Conservation (phyloP, 2,113 vertebrate genomes). For the Leiothrix lutea region DNA sequence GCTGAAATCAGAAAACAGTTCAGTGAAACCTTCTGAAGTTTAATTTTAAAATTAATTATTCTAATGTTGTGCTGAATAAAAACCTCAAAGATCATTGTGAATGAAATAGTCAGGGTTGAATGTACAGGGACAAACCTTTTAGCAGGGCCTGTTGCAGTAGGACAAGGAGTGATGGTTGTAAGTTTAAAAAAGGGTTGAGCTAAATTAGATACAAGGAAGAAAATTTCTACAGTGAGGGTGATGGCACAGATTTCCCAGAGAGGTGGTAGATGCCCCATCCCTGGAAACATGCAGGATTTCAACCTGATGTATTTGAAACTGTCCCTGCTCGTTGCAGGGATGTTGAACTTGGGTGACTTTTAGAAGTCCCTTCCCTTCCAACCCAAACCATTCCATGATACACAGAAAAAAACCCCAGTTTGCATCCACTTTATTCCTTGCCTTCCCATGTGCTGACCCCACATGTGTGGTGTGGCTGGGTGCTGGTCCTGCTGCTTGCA, state of each 20-base stretch:
- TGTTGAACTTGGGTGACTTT: not conserved
- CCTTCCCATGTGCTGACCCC: fast-evolving
- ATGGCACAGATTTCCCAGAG: not conserved
- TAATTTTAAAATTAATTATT: not conserved
- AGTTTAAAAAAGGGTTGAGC: not conserved
- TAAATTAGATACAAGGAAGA: not conserved
- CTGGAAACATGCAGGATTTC: not conserved
- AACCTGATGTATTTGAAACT: not conserved
- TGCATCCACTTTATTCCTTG: not conserved
- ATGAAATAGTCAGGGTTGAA: not conserved
- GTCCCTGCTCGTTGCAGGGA: not conserved
- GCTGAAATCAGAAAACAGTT: not conserved
- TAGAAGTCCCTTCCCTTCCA: not conserved
- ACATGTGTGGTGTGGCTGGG: fast-evolving
- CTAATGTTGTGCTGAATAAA: not conserved
- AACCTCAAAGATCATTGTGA: not conserved
- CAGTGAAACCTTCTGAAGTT: not conserved
- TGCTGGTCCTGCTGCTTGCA: not conserved
- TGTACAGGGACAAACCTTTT: not conserved
- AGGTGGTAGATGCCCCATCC: not conserved
- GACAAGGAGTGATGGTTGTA: not conserved
- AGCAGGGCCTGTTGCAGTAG: not conserved
- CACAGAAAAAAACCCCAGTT: not conserved
- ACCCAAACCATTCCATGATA: not conserved
- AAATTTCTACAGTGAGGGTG: not conserved